Evolutionary conservation across 2,113 vertebrate species (phyloP), one percentile per base, ranked within the genome.

Genomic region (Acrocephalus arundinaceus): DNA sequence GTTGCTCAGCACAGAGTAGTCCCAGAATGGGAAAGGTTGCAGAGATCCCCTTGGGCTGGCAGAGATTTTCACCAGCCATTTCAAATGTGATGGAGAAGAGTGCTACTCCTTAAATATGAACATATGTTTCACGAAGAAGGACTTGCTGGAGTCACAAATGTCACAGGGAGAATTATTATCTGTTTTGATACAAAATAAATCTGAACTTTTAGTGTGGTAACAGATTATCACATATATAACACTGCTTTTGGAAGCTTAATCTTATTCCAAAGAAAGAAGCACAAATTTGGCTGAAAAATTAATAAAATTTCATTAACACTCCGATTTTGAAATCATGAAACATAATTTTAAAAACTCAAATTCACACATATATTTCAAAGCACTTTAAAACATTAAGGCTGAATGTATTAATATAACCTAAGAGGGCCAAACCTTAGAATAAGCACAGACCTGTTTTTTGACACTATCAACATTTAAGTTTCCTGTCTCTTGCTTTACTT

Each of bases 401-500:
- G 37, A 81, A 75, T 39, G 8, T 33, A 43, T 41, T 72, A 51
- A 67, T 52, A 65, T 15, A 59, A 25, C 3, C 71, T 58, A 62
- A 68, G 31, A 39, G 80, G 45, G 22, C 35, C 57, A 84, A 68
- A 78, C 31, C 31, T 86, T 86, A 65, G 73, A 85, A 65, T 72
- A 75, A 41, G 31, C 48, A 68, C 45, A 68, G 70, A 68, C 25
- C 52, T 92, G 49, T 7, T 85, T 93, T 90, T 67, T 87, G 48
- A 93, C 57, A 78, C 37, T 68, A 72, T 63, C 51, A 78, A 84
- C 65, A 84, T 25, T 66, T 27, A 30, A 71, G 33, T 71, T 96
- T 30, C 22, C 54, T 75, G 65, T 89, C 76, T 91, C 49, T 78
- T 96, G 90, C 63, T 90, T 80, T 92, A 55, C 63, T 93, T 96